Percentiles rank a stretch among this genome's conserved stretches.
phyloP scores from a whole-genome alignment of 2,113 vertebrate species.

The Xyliphius kryptos region DNA sequence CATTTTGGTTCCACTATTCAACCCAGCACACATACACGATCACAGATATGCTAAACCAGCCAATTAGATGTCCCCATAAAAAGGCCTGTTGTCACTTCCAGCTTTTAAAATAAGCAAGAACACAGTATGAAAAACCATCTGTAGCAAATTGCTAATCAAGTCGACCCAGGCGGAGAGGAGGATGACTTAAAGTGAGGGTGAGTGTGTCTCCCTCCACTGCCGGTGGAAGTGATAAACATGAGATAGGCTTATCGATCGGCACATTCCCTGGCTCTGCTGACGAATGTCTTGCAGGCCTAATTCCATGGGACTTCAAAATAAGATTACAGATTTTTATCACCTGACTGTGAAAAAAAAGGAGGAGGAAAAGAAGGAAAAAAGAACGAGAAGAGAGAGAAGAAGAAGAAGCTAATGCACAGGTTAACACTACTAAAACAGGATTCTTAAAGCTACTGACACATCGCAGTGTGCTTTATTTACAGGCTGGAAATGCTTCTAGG shows the following conservation, averaged over 20 bases:
- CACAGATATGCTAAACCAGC: slow-evolving; percentile 6
- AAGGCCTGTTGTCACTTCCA: slow-evolving; percentile 5
- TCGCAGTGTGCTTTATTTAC: slow-evolving; percentile 7
- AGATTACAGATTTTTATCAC: slow-evolving; percentile 70
- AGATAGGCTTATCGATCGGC: slow-evolving; percentile 57
- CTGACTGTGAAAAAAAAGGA: slow-evolving; percentile 46
- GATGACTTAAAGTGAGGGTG: slow-evolving; percentile 6
- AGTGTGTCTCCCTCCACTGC: slow-evolving; percentile 32
- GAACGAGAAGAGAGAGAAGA: slow-evolving; percentile 39
- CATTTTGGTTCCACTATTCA: neutral
- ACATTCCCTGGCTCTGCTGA: slow-evolving; percentile 59
- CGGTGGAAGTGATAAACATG: slow-evolving; percentile 52
- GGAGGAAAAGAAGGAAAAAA: slow-evolving; percentile 5
- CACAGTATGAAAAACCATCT: slow-evolving; percentile 16
- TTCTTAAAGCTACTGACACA: slow-evolving; percentile 19
- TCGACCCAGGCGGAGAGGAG: slow-evolving; percentile 16
- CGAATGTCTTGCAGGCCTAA: slow-evolving; percentile 65
- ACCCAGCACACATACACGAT: neutral
- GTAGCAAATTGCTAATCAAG: slow-evolving; percentile 34
- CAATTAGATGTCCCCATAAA: slow-evolving; percentile 15
- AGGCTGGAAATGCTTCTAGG: slow-evolving; percentile 28
- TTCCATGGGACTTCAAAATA: slow-evolving; percentile 64
- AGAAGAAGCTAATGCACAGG: slow-evolving; percentile 29
- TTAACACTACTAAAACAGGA: slow-evolving; percentile 48
- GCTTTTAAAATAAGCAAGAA: slow-evolving; percentile 2